These are phyloP conservation scores for Dendrocincla fuliginosa DNA, from an alignment of 2,797 vertebrate genomes.

Conservation along the genomic window DNA sequence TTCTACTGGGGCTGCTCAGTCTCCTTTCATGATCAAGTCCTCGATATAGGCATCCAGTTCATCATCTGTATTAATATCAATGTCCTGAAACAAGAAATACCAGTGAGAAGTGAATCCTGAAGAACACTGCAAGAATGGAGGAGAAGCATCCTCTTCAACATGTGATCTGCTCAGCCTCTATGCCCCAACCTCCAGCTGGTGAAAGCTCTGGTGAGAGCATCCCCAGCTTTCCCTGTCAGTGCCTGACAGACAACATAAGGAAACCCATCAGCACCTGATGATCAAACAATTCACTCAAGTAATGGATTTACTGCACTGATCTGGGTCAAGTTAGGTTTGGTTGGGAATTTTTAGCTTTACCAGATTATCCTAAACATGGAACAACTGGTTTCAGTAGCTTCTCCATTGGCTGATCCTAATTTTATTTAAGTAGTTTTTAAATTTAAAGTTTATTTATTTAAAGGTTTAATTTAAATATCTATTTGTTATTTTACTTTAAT, in stretches of 20 bases:
- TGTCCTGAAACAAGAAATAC: constrained; percentile 84
- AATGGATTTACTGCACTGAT: not conserved
- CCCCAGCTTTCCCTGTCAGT: not conserved
- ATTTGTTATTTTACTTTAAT: not conserved
- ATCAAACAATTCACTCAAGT: not conserved
- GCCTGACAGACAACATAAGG: rapidly evolving
- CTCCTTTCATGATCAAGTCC: constrained; percentile 96
- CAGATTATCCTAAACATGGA: not conserved
- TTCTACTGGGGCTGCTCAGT: constrained; percentile 75
- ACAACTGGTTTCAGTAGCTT: not conserved
- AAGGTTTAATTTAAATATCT: not conserved
- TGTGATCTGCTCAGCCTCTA: not conserved
- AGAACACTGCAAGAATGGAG: not conserved
- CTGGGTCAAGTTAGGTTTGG: not conserved
- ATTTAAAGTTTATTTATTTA: not conserved
- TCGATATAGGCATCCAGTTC: constrained; percentile 98
- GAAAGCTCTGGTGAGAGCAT: not conserved
- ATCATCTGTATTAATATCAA: constrained; percentile 98
- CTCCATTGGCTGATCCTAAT: not conserved
- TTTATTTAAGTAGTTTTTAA: not conserved
- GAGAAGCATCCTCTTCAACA: not conserved
- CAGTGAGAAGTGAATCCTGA: not conserved
- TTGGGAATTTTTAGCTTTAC: not conserved
- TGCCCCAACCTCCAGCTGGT: not conserved
- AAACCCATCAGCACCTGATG: not conserved